Evolutionary conservation across 2,888 invertebrate species (phyloP).

Genomic region (Mycalesis mineus): DNA sequence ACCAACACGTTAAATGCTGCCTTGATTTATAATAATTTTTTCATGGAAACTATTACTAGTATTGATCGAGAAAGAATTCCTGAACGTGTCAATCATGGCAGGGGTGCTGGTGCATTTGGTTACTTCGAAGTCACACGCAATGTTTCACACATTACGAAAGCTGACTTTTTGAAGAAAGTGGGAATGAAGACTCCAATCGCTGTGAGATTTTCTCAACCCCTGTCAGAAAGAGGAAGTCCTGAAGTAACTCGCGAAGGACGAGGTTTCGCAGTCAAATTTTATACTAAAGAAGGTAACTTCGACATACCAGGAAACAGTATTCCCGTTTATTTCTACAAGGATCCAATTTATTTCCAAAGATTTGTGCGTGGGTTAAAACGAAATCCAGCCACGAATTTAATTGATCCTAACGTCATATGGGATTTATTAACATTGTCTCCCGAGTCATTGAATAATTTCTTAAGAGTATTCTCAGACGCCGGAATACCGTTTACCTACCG

Average conservation of each 20-base stretch:
- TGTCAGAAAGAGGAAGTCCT: constrained; percentile 86
- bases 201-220: constrained; percentile 86
- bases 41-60: constrained; percentile 85
- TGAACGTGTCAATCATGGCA: constrained; percentile 94
- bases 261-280: no score
- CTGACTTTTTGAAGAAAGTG: constrained; percentile 83
- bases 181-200: constrained; percentile 87
- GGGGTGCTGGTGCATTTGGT: constrained; percentile 92
- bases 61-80: constrained; percentile 94
- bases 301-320: no score
- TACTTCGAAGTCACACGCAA: constrained; percentile 91
- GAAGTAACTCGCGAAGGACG: constrained; percentile 91
- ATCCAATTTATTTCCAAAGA: no score
- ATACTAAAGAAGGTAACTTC: no score
- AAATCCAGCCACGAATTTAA: no score
- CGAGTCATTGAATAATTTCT: no score
- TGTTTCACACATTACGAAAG: constrained; percentile 84
- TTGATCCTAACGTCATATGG: no score
- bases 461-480: no score
- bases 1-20: constrained; percentile 86
- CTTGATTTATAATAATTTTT: constrained; percentile 87
- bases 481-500: no score
- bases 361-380: no score
- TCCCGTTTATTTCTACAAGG: no score
- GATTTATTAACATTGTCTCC: no score